Base-by-base conservation (phyloP, 2,888 invertebrate species). In the Hyposoter dolosus region DNA sequence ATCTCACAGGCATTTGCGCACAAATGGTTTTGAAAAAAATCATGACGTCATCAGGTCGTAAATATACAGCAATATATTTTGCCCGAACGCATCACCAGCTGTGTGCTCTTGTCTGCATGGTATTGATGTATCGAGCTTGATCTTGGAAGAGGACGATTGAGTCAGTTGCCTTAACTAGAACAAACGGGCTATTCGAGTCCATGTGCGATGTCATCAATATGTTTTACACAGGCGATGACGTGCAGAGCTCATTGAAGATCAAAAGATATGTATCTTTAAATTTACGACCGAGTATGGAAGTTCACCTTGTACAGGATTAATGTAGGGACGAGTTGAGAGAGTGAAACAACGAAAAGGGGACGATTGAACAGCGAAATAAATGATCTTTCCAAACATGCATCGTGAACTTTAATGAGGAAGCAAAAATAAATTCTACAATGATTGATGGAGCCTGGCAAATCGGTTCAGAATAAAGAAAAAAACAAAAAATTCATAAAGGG, bases 251-350 rank as follows among this genome's bases (percentile, higher is more conserved):
- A 53, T 83, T 72, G 66, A 68, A 35, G 76, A 76, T 80, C 72
- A 60, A 72, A 76, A 75, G 19, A 86, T 77, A 53, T 6, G 66
- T 77, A 74, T 75, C 71, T 50, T 45, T 50, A 45, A 81, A 83
- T 86, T 83, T 83, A 83, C 77, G 72, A 81, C n/a, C 77, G 4
- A 50, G 72, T 60, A 80, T 71, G 65, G 77, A 50, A 35, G 56
- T 81, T 86, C 81, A 83, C 86, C 86, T 86, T 83, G 83, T 86
- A 78, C 72, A 15, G 81, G 60, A 81, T 81, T 68, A 66, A 71
- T 76, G 66, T 23, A 35, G 35, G 50, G 65, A 23, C 45, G 56
- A 68, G 45, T 12, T 75, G 32, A 23, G 43, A 23, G 10, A 68
- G 66, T 19, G 32, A 15, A 43, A 68, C 9, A 17, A 15, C 23